Conservation (phyloP, 1,140 invertebrate genomes). For the Pogonognathellus flavescens region DNA sequence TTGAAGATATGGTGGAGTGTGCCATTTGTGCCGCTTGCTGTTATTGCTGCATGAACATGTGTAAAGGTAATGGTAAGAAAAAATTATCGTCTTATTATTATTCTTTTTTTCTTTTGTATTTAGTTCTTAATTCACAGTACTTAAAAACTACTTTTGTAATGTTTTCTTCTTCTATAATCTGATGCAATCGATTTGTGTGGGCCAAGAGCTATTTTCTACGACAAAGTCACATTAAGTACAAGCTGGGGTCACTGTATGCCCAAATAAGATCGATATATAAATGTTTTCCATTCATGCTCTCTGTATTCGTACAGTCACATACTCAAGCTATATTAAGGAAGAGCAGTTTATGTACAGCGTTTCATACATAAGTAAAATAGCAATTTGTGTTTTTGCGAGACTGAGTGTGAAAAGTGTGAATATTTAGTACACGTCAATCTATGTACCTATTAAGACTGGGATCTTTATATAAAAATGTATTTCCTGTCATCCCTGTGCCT, state of each 20-base stretch:
- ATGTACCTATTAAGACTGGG: no score
- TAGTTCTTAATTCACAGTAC: not conserved
- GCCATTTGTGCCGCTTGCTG: constrained; percentile 55
- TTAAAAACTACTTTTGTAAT: no score
- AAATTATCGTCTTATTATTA: not conserved
- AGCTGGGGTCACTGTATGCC: not conserved
- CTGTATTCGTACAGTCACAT: not conserved
- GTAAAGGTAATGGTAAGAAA: constrained; percentile 33
- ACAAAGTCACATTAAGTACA: not conserved
- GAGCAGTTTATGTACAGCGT: no score
- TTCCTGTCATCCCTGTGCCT: no score
- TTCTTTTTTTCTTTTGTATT: not conserved
- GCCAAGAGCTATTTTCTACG: not conserved
- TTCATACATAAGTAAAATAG: no score
- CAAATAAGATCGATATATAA: constrained; percentile 9
- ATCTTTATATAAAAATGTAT: no score
- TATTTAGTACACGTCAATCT: no score
- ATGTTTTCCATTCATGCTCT: not conserved
- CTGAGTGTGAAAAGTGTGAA: no score
- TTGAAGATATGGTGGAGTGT: constrained; percentile 51
- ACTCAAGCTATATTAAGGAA: no score
- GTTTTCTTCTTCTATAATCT: no score
- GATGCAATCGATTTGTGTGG: not conserved
- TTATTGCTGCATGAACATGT: constrained; percentile 45
- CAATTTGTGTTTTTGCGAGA: no score